Evolutionary conservation across 2,888 invertebrate species (phyloP).

Genomic region (Nemoura dubitans): DNA sequence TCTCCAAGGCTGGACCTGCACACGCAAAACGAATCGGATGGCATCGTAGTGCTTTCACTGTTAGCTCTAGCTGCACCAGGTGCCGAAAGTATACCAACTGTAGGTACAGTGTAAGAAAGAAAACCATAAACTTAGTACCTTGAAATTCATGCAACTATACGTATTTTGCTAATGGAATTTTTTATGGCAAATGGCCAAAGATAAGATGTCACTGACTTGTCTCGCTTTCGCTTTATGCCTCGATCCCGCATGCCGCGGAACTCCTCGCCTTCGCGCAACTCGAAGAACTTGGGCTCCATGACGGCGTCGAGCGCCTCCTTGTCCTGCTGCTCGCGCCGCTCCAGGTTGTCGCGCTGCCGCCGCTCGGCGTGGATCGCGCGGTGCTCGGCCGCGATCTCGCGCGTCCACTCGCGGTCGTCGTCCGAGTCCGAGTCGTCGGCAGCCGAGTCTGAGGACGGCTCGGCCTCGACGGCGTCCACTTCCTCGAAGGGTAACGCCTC

Average conservation of each 20-base stretch:
- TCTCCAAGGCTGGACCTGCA: constrained; percentile 78
- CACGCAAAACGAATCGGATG: constrained; percentile 50
- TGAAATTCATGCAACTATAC: too few relatives aligned
- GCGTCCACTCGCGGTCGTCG: constrained; percentile 81
- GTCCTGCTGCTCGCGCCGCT: constrained; percentile 52
- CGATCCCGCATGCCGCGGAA: constrained; percentile 64
- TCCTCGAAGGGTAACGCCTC: constrained; percentile 60
- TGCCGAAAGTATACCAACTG: too few relatives aligned
- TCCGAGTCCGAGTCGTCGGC: constrained; percentile 69
- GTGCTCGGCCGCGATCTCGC: constrained; percentile 82
- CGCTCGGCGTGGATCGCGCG: constrained; percentile 68
- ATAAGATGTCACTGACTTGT: constrained; percentile 61
- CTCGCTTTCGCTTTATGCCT: constrained; percentile 59
- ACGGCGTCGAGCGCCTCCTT: background rate
- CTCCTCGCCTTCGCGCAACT: constrained; percentile 69
- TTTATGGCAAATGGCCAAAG: too few relatives aligned
- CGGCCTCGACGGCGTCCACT: constrained; percentile 62
- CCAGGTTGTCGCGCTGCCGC: constrained; percentile 58
- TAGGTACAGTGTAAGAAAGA: too few relatives aligned
- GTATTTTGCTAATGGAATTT: too few relatives aligned
- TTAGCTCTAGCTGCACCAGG: too few relatives aligned
- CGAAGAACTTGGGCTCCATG: constrained; percentile 66
- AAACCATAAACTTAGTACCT: too few relatives aligned
- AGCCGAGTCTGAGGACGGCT: constrained; percentile 56
- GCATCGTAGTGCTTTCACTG: too few relatives aligned